Conservation (phyloP, 2,888 invertebrate species). For the Thereva nobilitata region DNA sequence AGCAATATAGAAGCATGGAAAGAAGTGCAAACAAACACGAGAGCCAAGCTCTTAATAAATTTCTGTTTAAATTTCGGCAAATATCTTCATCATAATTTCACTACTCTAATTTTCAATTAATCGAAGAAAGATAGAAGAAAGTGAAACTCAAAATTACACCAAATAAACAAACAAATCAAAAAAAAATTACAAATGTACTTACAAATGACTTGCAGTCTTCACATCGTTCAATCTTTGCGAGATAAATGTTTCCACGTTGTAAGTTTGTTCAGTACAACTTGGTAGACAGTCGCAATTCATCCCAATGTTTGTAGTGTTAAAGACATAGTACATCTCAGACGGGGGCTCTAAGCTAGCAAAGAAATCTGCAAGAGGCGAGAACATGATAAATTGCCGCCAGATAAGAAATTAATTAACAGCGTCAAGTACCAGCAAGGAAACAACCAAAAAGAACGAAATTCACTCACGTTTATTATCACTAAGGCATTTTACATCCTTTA, state of each 20-base stretch:
- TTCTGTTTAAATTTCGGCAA: no score
- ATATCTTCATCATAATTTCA: no score
- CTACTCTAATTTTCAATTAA: no score
- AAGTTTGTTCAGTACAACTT: constrained; percentile 43
- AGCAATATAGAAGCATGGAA: background rate
- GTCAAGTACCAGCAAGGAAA: background rate
- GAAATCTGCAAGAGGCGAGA: constrained; percentile 39
- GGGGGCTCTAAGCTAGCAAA: constrained; percentile 40
- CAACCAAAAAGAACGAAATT: background rate
- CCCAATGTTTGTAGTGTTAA: constrained; percentile 38
- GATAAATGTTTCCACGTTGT: constrained; percentile 37
- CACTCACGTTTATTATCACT: constrained; percentile 43
- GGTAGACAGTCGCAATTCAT: constrained; percentile 45
- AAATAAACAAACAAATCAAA: background rate
- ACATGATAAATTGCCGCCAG: constrained; percentile 11
- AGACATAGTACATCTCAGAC: constrained; percentile 10
- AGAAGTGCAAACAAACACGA: no score
- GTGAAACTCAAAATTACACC: background rate
- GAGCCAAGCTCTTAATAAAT: no score
- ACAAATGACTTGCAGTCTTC: constrained; percentile 6
- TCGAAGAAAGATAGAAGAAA: background rate
- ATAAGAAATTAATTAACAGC: constrained; percentile 4
- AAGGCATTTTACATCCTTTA: constrained; percentile 44
- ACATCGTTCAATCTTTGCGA: constrained; percentile 27
- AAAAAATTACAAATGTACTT: background rate